Base-by-base conservation (phyloP, 2,113 vertebrate genomes). In the Oenanthe oenanthe region DNA sequence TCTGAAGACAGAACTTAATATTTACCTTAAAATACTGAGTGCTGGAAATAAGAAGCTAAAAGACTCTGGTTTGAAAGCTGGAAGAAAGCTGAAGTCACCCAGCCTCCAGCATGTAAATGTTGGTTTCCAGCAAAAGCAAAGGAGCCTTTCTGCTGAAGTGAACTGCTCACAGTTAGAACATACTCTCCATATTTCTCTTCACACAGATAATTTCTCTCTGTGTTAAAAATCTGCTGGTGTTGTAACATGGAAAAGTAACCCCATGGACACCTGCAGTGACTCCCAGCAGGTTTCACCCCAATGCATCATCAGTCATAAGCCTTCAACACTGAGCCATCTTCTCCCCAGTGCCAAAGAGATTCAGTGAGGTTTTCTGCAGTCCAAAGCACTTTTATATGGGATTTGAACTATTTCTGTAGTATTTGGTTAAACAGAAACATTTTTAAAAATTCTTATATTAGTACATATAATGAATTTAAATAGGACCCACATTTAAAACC, bases 111-210 rank as follows among this genome's bases (percentile, higher is more conserved):
- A 60, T 5, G 14, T 16, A 29, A 0, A 26, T 18, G 20, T 1
- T 65, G 48, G 7, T 54, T 89, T 89, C 70, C 47, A 68, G 32
- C 15, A 58, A 63, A 48, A 78, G 24, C 5, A 77, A 65, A 86
- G 24, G 6, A 67, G 17, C 13, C 72, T 65, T 89, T 75, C n/a
- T 63, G 36, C 45, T 57, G 22, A 63, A 60, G 91, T 5, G 17
- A 85, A 68, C 58, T 19, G 7, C 54, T 79, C 45, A 50, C 13
- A 48, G 45, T 42, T 31, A 22, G 3, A 83, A 77, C 8, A 60
- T 7, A 40, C 4, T 58, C 40, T 12, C 32, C 0, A 0, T 32
- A 45, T 50, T 88, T 72, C 24, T 45, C 60, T 62, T 45, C 10
- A 25, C 3, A 51, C 4, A 58, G 29, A 17, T 13, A 38, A 36